Conservation (phyloP, 2,113 vertebrate genomes). For the Suricata suricatta region DNA sequence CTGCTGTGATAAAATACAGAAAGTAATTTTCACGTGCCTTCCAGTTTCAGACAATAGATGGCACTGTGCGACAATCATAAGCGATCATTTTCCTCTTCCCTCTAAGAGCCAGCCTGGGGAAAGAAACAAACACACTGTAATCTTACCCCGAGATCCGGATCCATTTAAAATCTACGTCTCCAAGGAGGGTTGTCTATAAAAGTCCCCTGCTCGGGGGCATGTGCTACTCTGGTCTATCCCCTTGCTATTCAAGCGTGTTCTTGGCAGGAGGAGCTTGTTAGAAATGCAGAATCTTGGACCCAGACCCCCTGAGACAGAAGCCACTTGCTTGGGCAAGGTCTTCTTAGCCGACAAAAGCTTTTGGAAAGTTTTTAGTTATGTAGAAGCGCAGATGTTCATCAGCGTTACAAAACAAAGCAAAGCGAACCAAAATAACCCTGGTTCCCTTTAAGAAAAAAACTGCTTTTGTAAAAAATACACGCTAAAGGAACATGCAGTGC, state of each 20-base stretch:
- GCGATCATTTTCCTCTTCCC: neutral
- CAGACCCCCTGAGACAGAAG: neutral
- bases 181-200: neutral
- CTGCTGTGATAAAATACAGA: neutral
- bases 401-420: neutral
- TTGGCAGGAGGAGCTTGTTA: neutral
- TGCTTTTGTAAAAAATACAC: conserved; percentile 14
- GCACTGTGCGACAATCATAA: conserved; percentile 79
- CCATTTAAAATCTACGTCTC: neutral
- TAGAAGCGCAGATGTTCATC: neutral
- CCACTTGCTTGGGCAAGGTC: neutral
- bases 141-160: neutral
- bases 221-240: neutral
- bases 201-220: neutral
- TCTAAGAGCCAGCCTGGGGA: neutral
- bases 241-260: neutral
- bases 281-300: neutral
- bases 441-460: conserved; percentile 42
- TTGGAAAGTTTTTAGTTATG: neutral
- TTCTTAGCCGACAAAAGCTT: neutral
- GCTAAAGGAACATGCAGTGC: neutral
- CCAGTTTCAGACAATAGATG: conserved; percentile 80
- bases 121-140: neutral
- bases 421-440: neutral
- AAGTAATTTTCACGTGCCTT: neutral